These are phyloP conservation scores for Slavum lentiscoides DNA, from an alignment of 2,888 invertebrate species.

Conservation along the genomic window DNA sequence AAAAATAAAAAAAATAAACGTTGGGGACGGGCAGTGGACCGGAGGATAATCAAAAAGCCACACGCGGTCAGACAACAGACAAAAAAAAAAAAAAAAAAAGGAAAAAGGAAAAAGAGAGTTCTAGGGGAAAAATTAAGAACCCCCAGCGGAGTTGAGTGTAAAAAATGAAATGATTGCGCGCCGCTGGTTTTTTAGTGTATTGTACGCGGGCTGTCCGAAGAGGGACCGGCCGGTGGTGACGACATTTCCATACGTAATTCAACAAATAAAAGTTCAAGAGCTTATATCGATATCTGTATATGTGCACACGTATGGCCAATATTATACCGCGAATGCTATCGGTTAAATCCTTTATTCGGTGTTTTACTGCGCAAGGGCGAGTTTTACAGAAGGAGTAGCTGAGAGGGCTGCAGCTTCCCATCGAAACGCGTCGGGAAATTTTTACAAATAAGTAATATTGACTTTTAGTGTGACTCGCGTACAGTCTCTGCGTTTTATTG, in stretches of 20 bases:
- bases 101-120: conserved; percentile 24
- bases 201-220: background rate
- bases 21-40: background rate
- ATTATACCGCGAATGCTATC: no score
- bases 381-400: no score
- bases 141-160: conserved; percentile 47
- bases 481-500: no score
- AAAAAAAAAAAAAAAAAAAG: conserved; percentile 10
- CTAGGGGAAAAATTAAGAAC: conserved; percentile 48
- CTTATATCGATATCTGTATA: conserved; percentile 15
- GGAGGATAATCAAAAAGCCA: conserved; percentile 38
- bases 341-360: no score
- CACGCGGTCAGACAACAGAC: conserved; percentile 18
- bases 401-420: no score
- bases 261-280: conserved; percentile 35
- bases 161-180: conserved; percentile 48
- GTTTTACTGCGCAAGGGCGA: no score
- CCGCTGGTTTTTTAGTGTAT: conserved; percentile 42
- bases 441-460: no score
- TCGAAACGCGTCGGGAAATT: no score
- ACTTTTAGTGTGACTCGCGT: no score
- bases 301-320: no score
- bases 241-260: conserved; percentile 50
- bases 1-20: background rate
- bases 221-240: background rate